Evolutionary conservation across 2,113 vertebrate genomes (phyloP).

Genomic region (Gila orcuttii): DNA sequence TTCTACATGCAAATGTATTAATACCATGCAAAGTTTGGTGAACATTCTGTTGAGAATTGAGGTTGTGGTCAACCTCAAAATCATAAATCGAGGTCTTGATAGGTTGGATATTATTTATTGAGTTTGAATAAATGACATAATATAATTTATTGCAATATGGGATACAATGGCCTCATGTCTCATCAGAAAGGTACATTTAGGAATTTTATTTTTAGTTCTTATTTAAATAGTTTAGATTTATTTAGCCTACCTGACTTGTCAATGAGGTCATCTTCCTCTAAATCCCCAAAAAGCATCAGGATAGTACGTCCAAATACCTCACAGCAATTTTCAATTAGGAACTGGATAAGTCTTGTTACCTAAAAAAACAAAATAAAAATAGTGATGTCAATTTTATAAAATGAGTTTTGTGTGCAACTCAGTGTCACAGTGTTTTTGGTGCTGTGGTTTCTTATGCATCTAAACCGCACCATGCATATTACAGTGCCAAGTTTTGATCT

Average conservation of each 20-base stretch:
- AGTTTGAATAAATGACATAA: background rate
- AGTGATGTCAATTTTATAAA: background rate
- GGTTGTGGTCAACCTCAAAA: constrained; percentile 3
- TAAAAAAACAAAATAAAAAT: constrained; percentile 61
- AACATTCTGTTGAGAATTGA: background rate
- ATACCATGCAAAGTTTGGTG: background rate
- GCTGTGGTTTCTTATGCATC: constrained; percentile 61
- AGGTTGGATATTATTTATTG: background rate
- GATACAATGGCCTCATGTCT: background rate
- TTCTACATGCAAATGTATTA: background rate
- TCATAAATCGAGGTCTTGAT: background rate
- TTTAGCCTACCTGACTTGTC: constrained; percentile 80
- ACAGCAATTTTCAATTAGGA: constrained; percentile 86
- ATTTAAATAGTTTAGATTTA: background rate
- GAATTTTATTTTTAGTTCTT: background rate
- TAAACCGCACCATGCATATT: constrained; percentile 56
- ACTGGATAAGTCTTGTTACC: constrained; percentile 87
- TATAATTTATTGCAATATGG: background rate
- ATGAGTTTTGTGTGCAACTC: background rate
- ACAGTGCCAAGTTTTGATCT: constrained; percentile 51
- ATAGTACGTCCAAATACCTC: constrained; percentile 86
- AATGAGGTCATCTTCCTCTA: constrained; percentile 76
- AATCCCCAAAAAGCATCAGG: constrained; percentile 68
- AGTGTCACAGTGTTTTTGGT: background rate
- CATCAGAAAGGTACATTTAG: background rate